Base-by-base conservation (phyloP, 2,888 invertebrate species). In the Oxyteleia sp. region DNA sequence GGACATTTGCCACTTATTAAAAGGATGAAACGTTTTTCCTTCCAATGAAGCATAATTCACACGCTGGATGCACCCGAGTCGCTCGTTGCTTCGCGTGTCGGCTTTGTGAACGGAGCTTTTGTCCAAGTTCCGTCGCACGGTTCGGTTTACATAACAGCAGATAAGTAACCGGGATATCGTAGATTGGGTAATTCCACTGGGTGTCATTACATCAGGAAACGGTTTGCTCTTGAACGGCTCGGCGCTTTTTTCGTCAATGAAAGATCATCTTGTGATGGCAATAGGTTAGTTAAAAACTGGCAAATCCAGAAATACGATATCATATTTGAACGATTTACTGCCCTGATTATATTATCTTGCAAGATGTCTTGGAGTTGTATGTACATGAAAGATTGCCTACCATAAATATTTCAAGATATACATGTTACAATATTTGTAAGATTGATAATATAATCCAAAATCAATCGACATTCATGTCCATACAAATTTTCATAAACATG, bases 81-180 rank as follows among this genome's bases (percentile, higher is more conserved):
- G 20, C 38, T 63, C 43, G 68, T 20, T 45, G 13, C n/a, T 16
- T 72, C 72, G 59, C 59, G 32, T 49, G 43, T 41, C 49, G 45
- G 18, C 55, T 74, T 69, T 75, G 68, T 49, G 83, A 83, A 71
- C 69, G 26, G 38, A 71, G 53, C 79, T 74, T 83, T 83, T 83
- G 72, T 78, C 81, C 75, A 66, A n/a, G 71, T 64, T 43, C 57
- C 43, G 66, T 72, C 88, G 79, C 87, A 89, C 88, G 88, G 83
- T 80, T 82, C 84, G 85, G 88, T 88, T 88, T 88, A 87, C 87
- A 88, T 88, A 88, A 88, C 55, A 69, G 49, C 64, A 49, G 80
- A 83, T 84, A 47, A 53, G 41, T 80, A 84, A 82, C 76, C 76
- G 80, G 82, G 71, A 83, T 82, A 81, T 55, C 53, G 61, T 61